Base-by-base conservation (phyloP, 2,113 vertebrate species). In the Micromys minutus region DNA sequence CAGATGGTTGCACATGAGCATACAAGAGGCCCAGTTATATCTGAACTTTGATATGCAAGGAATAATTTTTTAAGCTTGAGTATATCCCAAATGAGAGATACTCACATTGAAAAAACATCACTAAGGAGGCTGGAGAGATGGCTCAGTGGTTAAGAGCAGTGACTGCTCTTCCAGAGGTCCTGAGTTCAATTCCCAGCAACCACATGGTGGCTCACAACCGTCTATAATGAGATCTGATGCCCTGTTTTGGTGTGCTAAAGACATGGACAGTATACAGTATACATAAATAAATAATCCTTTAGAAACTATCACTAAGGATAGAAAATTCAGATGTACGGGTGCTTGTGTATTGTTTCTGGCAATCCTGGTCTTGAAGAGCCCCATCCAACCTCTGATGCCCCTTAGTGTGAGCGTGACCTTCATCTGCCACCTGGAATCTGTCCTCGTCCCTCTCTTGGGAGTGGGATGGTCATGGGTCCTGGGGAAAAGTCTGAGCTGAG, bases 401-500 rank as follows among this genome's bases (percentile, higher is more conserved):
- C 55, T 90, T 47, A 19, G 6, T 47, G 52, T 71, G 57, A 74
- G 3, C 17, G 22, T 67, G 90, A 75, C 95, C 36, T 79, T 79
- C 21, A 31, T 72, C 74, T 80, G 72, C 36, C 84, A 85, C 39
- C 91, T 84, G 77, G 50, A 7, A 8, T 74, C 59, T 2, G 22
- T 29, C 45, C 52, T 36, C 21, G 26, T 15, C 50, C 55, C 42
- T 50, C 71, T 45, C 31, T 57, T 34, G 80, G 85, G 90, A 94
- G 63, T 16, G 26, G 55, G 76, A 74, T 61, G 5, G 0, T 0
- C 45, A 7, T 36, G 5, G 17, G 59, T 57, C 93, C 91, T 76
- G 92, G 76, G 69, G 55, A 26, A 34, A n/a, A 21, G 52, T 17
- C 52, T 47, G 22, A 0, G 0, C 19, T 47, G 22, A 0, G 0